Base-by-base conservation (phyloP, 1,140 invertebrate genomes). In the Bombus superbus region DNA sequence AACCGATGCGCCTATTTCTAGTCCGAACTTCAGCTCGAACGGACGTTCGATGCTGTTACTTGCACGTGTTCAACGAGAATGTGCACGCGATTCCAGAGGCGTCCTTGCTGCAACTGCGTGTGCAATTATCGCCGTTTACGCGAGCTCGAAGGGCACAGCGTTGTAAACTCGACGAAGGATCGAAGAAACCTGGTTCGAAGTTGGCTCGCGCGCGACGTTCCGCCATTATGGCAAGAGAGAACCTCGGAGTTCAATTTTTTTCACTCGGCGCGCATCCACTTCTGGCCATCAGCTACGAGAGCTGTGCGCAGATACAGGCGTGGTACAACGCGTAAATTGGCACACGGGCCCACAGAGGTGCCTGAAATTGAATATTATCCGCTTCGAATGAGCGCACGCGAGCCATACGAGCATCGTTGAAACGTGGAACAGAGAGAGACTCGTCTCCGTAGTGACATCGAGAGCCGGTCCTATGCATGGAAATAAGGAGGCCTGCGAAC, bases 61-160 rank as follows among this genome's bases (percentile, higher is more conserved):
- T 77, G 81, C 81, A 83, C 75, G 83, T 84, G 83, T 84, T 84
- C 66, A 57, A 75, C 75, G 66, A 59, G 62, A 69, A 79, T 72
- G 47, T 53, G 66, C 83, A 62, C 77, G 78, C 73, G 69, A 78
- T 62, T 85, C 72, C 78, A 64, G 73, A 57, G 64, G 28, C 83
- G 68, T 83, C 89, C 69, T 86, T 89, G 92, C 90, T 91, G 90
- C 90, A 92, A 90, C 85, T 88, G 88, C 90, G 84, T 82, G 73
- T 85, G 91, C 92, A 94, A 95, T 95, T 94, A 95, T 93, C 92
- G 90, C 92, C 86, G 87, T 93, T 94, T 93, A 94, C 93, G 85
- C 88, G 88, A 53, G 80, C 81, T 81, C 76, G 80, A 76, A 81
- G 64, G 84, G 77, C 80, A 81, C 81, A 68, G 53, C n/a, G n/a